phyloP scores from a whole-genome alignment of 1,140 invertebrate genomes.

The Lordiphosa clarofinis region DNA sequence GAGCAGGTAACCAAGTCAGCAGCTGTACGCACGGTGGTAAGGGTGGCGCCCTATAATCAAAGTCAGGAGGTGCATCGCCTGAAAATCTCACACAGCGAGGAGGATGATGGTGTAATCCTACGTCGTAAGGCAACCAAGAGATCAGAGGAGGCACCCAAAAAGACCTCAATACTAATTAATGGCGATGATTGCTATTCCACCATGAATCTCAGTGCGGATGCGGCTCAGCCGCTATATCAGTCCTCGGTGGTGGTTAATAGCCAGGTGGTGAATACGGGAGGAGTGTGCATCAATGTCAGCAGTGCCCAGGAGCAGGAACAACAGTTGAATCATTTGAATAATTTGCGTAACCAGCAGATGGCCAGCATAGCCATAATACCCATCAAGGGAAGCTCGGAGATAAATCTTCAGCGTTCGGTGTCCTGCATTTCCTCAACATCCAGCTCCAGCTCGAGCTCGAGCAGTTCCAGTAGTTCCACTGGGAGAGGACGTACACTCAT shows the following conservation, averaged over 20 bases:
- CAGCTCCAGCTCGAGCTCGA: conserved; percentile 55
- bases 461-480: neutral
- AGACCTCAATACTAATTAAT: conserved; percentile 88
- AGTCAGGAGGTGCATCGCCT: conserved; percentile 81
- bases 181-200: conserved; percentile 86
- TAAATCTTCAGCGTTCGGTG: conserved; percentile 70
- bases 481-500: conserved; percentile 68
- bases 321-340: conserved; percentile 73
- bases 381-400: conserved; percentile 50
- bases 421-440: conserved; percentile 71
- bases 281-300: conserved; percentile 82
- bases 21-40: conserved; percentile 59
- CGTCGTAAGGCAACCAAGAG: conserved; percentile 23
- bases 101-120: conserved; percentile 28
- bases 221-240: conserved; percentile 83
- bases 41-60: conserved; percentile 74
- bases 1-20: conserved; percentile 12
- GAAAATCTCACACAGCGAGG: conserved; percentile 81
- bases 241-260: conserved; percentile 84
- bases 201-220: conserved; percentile 83
- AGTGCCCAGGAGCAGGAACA: conserved; percentile 54
- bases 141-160: conserved; percentile 80
- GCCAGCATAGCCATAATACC: conserved; percentile 66
- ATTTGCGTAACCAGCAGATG: conserved; percentile 46
- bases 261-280: conserved; percentile 79